Conservation (phyloP, 2,113 vertebrate genomes). For the Anser cygnoides region DNA sequence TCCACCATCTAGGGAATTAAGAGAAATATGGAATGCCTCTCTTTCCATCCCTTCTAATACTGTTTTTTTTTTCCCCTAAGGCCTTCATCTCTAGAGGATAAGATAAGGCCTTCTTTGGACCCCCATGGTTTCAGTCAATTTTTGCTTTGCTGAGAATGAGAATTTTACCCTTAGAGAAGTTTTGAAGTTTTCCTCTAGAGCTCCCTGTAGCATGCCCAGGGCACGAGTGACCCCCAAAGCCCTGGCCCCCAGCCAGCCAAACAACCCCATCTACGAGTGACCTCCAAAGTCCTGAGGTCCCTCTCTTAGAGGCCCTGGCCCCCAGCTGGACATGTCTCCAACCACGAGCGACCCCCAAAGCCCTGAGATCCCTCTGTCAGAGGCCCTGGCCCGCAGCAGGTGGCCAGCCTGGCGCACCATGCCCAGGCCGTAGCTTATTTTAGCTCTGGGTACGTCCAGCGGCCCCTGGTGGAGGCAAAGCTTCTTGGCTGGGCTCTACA, state of each 20-base stretch:
- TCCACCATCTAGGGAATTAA: not conserved
- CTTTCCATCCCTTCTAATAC: not conserved
- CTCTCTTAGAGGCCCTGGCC: not conserved
- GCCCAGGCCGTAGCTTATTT: accelerated
- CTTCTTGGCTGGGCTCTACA: not conserved
- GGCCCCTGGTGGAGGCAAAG: not conserved
- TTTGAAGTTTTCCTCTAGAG: not conserved
- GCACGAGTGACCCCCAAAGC: not conserved
- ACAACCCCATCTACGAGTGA: not conserved
- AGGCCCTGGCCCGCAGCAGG: accelerated
- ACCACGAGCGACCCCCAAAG: not conserved
- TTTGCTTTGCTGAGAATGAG: not conserved
- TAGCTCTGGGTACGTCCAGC: not conserved
- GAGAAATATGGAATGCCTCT: not conserved
- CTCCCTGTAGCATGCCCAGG: not conserved
- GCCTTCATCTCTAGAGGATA: not conserved
- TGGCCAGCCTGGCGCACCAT: accelerated
- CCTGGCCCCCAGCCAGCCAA: not conserved
- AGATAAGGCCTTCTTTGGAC: accelerated
- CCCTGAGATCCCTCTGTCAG: not conserved
- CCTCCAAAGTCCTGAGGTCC: not conserved
- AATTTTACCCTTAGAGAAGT: not conserved
- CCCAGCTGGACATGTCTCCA: not conserved
- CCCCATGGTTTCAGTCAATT: not conserved
- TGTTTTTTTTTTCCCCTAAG: not conserved